These are phyloP conservation scores for Hypolimnas misippus DNA, from an alignment of 2,888 invertebrate species.

Conservation along the genomic window DNA sequence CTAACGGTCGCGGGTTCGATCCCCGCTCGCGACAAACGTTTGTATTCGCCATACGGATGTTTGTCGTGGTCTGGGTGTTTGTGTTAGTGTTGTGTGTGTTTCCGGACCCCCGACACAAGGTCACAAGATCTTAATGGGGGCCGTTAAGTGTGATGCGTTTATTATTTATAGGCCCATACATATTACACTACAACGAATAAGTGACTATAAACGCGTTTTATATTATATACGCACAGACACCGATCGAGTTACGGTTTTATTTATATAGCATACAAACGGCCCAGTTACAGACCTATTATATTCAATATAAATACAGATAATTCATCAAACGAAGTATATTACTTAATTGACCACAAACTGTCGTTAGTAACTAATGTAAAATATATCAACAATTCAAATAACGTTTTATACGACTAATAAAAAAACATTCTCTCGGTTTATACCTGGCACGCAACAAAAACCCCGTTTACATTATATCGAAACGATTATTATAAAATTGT, in stretches of 20 bases:
- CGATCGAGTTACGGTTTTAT: not conserved
- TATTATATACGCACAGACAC: no score
- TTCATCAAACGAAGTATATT: not conserved
- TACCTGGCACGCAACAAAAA: not conserved
- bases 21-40: no score
- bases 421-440: not conserved
- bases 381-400: slow-evolving; percentile 1
- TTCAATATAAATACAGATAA: not conserved
- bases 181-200: no score
- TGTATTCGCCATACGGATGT: no score
- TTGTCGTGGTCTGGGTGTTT: no score
- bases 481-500: not conserved
- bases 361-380: not conserved
- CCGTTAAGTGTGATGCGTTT: no score
- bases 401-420: not conserved
- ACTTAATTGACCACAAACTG: not conserved
- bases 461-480: not conserved
- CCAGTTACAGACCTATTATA: not conserved
- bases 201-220: no score
- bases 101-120: no score
- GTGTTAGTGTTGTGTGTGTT: no score
- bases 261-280: not conserved
- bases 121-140: no score
- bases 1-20: no score
- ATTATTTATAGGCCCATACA: no score